phyloP scores from a whole-genome alignment of 2,113 vertebrate species.

The Oryctolagus cuniculus region mOryCun1.1 NC_091448.1:66957501-66958000 shows the following conservation, averaged over 20 bases:
- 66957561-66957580: slow-evolving; percentile 43
- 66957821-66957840: slow-evolving; percentile 50
- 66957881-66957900: slow-evolving; percentile 49
- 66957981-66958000: slow-evolving; percentile 71
- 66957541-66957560: slow-evolving; percentile 55
- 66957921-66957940: slow-evolving; percentile 53
- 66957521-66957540: slow-evolving; percentile 60
- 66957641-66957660: not conserved
- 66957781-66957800: slow-evolving; percentile 54
- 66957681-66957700: not conserved
- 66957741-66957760: not conserved
- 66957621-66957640: not conserved
- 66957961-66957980: slow-evolving; percentile 65
- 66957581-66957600: not conserved
- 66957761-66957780: slow-evolving; percentile 4
- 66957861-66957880: slow-evolving; percentile 39
- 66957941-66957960: slow-evolving; percentile 52
- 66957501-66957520: not conserved
- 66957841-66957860: slow-evolving; percentile 59
- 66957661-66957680: not conserved
- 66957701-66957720: not conserved
- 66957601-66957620: not conserved
- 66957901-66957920: slow-evolving; percentile 76
- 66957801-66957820: slow-evolving; percentile 60
- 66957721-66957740: not conserved